A percentile compares a stretch with the other conserved stretches of the same genome.
These are phyloP conservation scores for Pantherophis guttatus DNA, from an alignment of 2,113 vertebrate species.

Conservation along the genomic window DNA sequence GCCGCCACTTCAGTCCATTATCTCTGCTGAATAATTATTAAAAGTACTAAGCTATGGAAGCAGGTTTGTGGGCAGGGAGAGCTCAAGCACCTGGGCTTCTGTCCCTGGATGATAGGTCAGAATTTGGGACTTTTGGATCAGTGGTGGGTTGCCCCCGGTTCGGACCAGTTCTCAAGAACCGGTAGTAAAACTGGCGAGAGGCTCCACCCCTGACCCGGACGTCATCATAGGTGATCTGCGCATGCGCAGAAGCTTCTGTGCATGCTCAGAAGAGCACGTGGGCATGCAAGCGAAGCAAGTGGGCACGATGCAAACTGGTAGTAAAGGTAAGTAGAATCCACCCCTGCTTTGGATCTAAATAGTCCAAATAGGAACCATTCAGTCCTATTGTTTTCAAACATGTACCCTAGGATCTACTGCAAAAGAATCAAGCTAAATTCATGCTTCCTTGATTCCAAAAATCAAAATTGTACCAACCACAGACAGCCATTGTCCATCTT, in stretches of 20 bases:
- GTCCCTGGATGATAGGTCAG: background rate
- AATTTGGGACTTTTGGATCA: background rate
- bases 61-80: background rate
- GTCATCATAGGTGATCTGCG: no score
- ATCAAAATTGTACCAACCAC: background rate
- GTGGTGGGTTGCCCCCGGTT: no score
- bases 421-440: background rate
- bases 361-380: background rate
- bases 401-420: background rate
- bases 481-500: background rate
- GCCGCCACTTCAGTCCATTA: slow-evolving; percentile 38
- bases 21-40: slow-evolving; percentile 28
- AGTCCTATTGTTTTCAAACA: slow-evolving; percentile 5
- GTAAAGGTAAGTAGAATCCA: no score
- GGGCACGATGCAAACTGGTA: no score
- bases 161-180: no score
- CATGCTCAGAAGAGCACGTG: no score
- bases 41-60: slow-evolving; percentile 14
- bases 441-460: background rate
- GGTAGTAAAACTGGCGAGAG: no score
- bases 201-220: no score
- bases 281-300: no score
- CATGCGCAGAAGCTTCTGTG: no score
- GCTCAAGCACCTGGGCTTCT: background rate
- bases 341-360: background rate